A percentile compares a stretch with the other conserved stretches of the same genome.
Conservation (phyloP, 2,888 invertebrate species). For the Automeris io region DNA sequence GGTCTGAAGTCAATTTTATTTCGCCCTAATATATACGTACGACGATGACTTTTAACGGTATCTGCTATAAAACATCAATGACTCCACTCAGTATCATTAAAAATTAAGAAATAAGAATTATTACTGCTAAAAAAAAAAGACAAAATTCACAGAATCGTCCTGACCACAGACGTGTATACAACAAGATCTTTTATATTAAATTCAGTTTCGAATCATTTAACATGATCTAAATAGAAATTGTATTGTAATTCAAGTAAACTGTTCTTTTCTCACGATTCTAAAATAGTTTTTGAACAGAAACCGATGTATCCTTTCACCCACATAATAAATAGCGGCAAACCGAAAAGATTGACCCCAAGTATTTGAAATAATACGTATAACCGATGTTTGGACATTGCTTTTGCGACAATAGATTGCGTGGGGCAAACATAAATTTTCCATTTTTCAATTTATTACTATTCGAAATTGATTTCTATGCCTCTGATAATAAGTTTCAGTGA, state of each 20-base stretch:
- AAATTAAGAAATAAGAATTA: too few species aligned
- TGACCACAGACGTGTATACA: neutral
- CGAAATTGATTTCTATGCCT: constrained; percentile 18
- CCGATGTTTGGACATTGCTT: constrained; percentile 50
- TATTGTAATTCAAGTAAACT: constrained; percentile 1
- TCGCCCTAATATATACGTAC: too few species aligned
- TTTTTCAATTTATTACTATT: neutral
- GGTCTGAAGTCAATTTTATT: too few species aligned
- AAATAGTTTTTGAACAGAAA: constrained; percentile 28
- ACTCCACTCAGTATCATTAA: too few species aligned
- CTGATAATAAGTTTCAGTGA: constrained; percentile 10
- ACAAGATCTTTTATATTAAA: neutral
- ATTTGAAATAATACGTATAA: constrained; percentile 43
- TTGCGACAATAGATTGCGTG: constrained; percentile 25
- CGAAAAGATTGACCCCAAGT: constrained; percentile 44
- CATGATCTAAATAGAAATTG: constrained; percentile 2
- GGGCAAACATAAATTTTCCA: neutral
- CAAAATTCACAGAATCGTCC: too few species aligned
- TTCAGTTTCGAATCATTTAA: constrained; percentile 8
- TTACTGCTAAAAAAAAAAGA: too few species aligned
- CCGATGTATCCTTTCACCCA: constrained; percentile 43
- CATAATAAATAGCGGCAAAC: constrained; percentile 37
- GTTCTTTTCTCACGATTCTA: constrained; percentile 42
- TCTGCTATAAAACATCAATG: too few species aligned
- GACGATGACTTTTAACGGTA: too few species aligned